Evolutionary conservation across 2,113 vertebrate species (phyloP).

Genomic region (Cephalopterus ornatus): DNA sequence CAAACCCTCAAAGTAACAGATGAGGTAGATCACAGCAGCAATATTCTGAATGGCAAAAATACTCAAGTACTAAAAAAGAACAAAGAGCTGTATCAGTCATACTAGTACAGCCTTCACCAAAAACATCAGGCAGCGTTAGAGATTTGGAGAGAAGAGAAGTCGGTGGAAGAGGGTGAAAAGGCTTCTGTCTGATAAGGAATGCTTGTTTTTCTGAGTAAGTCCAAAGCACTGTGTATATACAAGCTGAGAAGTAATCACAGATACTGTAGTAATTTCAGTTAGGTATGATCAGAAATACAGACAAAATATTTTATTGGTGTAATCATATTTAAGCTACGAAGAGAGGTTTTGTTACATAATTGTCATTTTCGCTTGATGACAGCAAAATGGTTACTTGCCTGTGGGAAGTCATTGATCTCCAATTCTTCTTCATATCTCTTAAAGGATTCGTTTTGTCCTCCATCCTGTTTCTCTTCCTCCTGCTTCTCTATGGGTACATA

Average conservation of each 20-base stretch:
- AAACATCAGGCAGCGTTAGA: background rate
- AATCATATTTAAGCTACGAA: background rate
- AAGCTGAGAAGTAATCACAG: background rate
- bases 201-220: background rate
- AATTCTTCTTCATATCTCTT: conserved; percentile 98
- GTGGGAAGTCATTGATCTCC: conserved; percentile 99
- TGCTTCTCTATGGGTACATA: conserved; percentile 98
- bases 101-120: background rate
- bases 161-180: background rate
- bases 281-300: background rate
- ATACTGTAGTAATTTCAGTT: background rate
- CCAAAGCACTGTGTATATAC: background rate
- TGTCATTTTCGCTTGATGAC: background rate
- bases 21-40: background rate
- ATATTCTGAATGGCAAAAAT: background rate
- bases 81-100: background rate
- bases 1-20: background rate
- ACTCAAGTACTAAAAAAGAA: background rate
- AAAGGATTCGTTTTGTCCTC: conserved; percentile 91
- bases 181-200: background rate
- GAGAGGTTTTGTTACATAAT: background rate
- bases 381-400: conserved; percentile 76
- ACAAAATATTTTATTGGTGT: background rate
- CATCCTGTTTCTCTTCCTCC: conserved; percentile 95
- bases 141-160: background rate